phyloP scores from a whole-genome alignment of 2,888 invertebrate genomes.

The Myathropa florea region DNA sequence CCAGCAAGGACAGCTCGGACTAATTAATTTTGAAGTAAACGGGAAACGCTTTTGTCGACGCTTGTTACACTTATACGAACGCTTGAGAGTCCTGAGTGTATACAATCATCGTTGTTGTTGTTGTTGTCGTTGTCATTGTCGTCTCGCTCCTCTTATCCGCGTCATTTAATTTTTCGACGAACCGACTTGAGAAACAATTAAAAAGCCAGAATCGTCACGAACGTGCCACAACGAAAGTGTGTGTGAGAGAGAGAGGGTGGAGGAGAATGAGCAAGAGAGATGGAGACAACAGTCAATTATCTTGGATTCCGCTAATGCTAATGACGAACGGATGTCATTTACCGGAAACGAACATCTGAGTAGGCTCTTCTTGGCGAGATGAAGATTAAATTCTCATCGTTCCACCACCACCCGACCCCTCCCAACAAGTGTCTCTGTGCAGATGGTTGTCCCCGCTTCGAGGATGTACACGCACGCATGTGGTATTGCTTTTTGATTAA shows the following conservation, averaged over 20 bases:
- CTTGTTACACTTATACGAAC: not conserved
- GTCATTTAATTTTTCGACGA: slow-evolving; percentile 16
- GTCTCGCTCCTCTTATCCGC: not conserved
- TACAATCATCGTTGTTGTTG: not conserved
- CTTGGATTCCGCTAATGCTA: slow-evolving; percentile 37
- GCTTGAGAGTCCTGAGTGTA: not conserved
- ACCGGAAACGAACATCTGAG: slow-evolving; percentile 41
- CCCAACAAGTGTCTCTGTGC: not conserved
- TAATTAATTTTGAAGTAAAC: slow-evolving; percentile 39
- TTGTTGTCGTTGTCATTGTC: slow-evolving; percentile 4
- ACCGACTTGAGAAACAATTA: slow-evolving; percentile 29
- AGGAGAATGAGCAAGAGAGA: not conserved
- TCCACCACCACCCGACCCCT: not conserved
- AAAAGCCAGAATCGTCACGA: not conserved
- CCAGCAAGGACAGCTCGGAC: slow-evolving; percentile 5
- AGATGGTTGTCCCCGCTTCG: not conserved
- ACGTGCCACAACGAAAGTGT: not conserved
- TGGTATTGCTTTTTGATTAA: slow-evolving; percentile 10
- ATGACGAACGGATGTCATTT: slow-evolving; percentile 60
- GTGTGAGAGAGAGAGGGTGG: not conserved
- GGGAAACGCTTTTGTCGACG: not conserved
- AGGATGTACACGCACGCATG: not conserved
- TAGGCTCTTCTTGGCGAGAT: slow-evolving; percentile 29
- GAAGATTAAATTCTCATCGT: slow-evolving; percentile 47
- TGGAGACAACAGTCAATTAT: slow-evolving; percentile 33